Evolutionary conservation across 2,797 vertebrate species (phyloP).

Genomic region (Nyctibius grandis): DNA sequence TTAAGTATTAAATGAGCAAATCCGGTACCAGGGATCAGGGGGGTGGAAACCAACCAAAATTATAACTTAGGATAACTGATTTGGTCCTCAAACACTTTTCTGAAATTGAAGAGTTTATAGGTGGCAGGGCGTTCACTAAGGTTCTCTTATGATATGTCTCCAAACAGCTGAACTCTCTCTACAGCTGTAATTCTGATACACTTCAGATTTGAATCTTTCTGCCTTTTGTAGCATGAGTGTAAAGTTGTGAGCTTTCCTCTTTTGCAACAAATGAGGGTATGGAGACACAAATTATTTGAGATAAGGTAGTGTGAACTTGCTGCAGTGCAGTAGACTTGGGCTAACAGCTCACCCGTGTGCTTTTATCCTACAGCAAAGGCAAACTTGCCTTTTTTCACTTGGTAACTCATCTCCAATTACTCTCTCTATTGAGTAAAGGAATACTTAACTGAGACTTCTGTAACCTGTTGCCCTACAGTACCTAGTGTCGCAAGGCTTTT

Average conservation of each 20-base stretch:
- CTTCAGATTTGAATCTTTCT: background rate
- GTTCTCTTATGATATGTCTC: background rate
- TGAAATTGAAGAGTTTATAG: background rate
- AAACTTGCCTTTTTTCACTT: background rate
- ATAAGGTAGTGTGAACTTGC: background rate
- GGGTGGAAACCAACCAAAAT: accelerated
- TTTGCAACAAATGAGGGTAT: background rate
- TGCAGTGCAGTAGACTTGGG: background rate
- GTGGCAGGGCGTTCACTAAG: background rate
- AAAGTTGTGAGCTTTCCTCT: background rate
- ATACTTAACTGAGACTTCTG: background rate
- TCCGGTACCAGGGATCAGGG: background rate
- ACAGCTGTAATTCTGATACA: background rate
- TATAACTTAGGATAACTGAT: background rate
- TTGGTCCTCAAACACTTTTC: background rate
- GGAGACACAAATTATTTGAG: background rate
- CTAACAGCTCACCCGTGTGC: background rate
- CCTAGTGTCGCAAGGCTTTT: background rate
- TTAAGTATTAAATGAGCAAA: background rate
- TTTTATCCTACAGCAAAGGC: background rate
- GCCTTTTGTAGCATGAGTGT: background rate
- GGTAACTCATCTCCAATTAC: background rate
- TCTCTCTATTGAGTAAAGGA: background rate
- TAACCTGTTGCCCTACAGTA: conserved; percentile 1
- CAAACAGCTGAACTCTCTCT: background rate